Base-by-base conservation (phyloP, 2,113 vertebrate genomes). In the Serilophus lunatus region DNA sequence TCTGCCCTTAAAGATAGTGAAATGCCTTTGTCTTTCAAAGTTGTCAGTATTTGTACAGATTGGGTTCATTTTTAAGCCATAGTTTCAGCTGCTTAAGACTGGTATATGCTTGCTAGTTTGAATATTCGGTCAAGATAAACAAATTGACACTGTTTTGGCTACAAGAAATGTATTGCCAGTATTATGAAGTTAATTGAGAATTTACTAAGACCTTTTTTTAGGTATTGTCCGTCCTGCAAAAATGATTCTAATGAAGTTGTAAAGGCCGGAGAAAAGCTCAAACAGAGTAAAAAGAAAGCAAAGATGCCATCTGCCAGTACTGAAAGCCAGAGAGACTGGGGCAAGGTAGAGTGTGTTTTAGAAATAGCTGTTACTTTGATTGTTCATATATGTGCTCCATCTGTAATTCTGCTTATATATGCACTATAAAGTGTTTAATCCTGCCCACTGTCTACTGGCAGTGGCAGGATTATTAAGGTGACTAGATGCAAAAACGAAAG, bases 201-300 rank as follows among this genome's bases (percentile, higher is more conserved):
- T 90, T 78, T 95, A 53, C 86, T 85, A 80, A 88, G 92, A 80
- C 92, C 57, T 95, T 90, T 95, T 96, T 97, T 70, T 97, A 99
- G 99, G 99, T 99, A 99, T 98, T 99, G 99, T 96, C 99, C 99
- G 96, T 99, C 99, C 91, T 99, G 99, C 98, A 99, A 99, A 98
- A 99, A 99, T 88, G 99, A 99, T 98, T 99, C 99, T 95, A 99
- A 98, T 83, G 99, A 99, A 97, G 99, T 99, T 88, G 98, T 99
- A 78, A 99, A 99, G 91, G 99, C 99, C 88, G 99, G 99, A 68
- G 99, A 99, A 98, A 99, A 98, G 90, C 99, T 99, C 91, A 99
- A 99, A 97, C 98, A 99, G 97, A 99, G 99, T 97, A 99, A 99
- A 98, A 99, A 99, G 98, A 99, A 99, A 97, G 98, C 99, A 96